Evolutionary conservation across 2,888 invertebrate genomes (phyloP).

Genomic region (Drosophila prolongata): DNA sequence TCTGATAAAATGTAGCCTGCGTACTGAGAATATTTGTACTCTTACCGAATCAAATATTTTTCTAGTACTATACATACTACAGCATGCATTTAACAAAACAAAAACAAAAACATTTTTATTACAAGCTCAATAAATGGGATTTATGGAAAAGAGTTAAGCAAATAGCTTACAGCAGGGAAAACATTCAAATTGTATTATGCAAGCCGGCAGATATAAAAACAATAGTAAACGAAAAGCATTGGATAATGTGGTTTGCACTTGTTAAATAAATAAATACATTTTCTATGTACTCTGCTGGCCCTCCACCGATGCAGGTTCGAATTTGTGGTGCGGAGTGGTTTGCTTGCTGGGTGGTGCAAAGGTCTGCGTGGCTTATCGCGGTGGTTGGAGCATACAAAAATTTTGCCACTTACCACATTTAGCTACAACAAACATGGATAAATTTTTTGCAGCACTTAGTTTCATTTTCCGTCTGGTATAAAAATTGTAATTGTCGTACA

Average conservation of each 20-base stretch:
- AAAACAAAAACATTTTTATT: background rate
- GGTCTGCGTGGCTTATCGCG: background rate
- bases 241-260: conserved; percentile 12
- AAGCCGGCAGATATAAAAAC: conserved; percentile 8
- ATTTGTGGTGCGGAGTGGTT: conserved; percentile 16
- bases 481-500: conserved; percentile 61
- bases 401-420: conserved; percentile 76
- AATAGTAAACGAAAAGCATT: conserved; percentile 18
- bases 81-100: conserved; percentile 30
- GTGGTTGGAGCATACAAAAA: conserved; percentile 57
- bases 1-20: background rate
- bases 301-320: conserved; percentile 9
- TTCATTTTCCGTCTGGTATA: conserved; percentile 44
- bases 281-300: conserved; percentile 23
- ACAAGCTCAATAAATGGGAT: conserved; percentile 2
- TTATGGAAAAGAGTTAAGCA: conserved; percentile 4
- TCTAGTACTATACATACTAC: background rate
- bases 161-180: conserved; percentile 13
- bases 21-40: background rate
- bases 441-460: conserved; percentile 11
- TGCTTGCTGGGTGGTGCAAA: conserved; percentile 32
- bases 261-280: conserved; percentile 17
- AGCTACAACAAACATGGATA: conserved; percentile 46
- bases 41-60: conserved; percentile 9
- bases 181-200: conserved; percentile 17